Base-by-base conservation (phyloP, 2,797 vertebrate genomes). In the Buphagus erythrorhynchus region DNA sequence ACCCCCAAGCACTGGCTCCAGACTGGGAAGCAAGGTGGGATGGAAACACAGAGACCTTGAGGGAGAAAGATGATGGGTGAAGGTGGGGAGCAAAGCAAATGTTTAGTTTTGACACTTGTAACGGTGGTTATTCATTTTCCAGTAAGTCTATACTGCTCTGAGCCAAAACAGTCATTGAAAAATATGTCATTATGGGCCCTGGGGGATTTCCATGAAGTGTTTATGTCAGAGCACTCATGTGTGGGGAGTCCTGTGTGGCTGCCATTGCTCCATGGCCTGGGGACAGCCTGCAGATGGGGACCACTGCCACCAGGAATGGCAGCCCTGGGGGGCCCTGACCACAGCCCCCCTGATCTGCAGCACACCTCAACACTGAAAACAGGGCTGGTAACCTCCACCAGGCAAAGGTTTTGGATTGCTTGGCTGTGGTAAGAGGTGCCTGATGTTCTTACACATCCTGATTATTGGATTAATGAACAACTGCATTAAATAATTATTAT, bases 51-150 rank as follows among this genome's bases (percentile, higher is more conserved):
- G 58, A 83, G 77, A 83, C 29, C 5, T 18, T 18, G 63, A 63
- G 31, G 28, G 79, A 9, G 72, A 86, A 80, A 63, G 5, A 31
- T 84, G 83, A 61, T 8, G 22, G 62, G 13, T 65, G 49, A 79
- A 86, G 35, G 26, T 4, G 4, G 28, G 38, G 62, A 94, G 54
- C 21, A 42, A 77, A 81, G n/a, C 33, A 77, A 81, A 81, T 11
- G 6, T 87, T 87, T 90, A 9, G 54, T 52, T 81, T 57, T 90
- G 57, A 80, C 52, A 15, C 54, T 67, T 33, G 11, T 11, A 89
- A 38, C 45, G 22, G 35, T 17, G 45, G 45, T 46, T 75, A 35
- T 88, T 90, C 42, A 40, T 88, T 96, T 77, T 63, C 80, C 73
- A 74, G 86, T 90, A 88, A 86, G 58, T 65, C 80, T 51, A 58